phyloP scores from a whole-genome alignment of 2,888 invertebrate species.

The Crematogaster levior region DNA sequence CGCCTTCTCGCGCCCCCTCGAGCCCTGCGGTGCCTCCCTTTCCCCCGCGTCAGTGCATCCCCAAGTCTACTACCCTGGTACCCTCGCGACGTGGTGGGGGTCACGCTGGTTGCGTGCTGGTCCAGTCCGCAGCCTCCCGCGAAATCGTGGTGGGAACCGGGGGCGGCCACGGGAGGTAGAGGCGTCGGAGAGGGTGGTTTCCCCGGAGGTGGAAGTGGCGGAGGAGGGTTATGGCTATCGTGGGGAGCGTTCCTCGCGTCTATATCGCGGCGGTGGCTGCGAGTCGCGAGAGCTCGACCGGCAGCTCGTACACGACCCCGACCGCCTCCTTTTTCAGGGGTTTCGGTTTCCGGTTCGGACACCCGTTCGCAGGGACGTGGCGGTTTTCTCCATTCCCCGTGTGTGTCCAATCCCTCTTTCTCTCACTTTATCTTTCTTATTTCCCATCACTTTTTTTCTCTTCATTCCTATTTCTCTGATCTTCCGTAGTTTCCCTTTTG shows the following conservation, averaged over 20 bases:
- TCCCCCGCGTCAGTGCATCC: conserved; percentile 57
- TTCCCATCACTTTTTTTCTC: conserved; percentile 62
- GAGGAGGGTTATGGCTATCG: conserved; percentile 68
- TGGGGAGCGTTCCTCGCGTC: conserved; percentile 68
- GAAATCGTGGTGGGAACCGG: conserved; percentile 75
- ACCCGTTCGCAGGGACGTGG: conserved; percentile 64
- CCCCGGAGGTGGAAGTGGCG: conserved; percentile 56
- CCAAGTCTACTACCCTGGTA: conserved; percentile 56
- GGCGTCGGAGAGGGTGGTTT: conserved; percentile 50
- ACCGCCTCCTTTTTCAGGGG: conserved; percentile 71
- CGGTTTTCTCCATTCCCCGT: conserved; percentile 60
- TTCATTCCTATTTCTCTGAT: conserved; percentile 65
- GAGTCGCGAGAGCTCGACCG: conserved; percentile 77
- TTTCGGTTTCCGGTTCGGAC: conserved; percentile 69
- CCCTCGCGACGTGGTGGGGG: conserved; percentile 68
- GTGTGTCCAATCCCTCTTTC: conserved; percentile 38
- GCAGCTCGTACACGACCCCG: conserved; percentile 72
- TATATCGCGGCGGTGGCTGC: conserved; percentile 82
- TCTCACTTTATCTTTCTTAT: conserved; percentile 33
- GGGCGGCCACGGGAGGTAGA: conserved; percentile 55
- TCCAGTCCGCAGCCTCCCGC: conserved; percentile 84
- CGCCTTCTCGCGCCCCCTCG: conserved; percentile 48
- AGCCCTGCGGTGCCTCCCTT: conserved; percentile 57
- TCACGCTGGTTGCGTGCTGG: conserved; percentile 81
- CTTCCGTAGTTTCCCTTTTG: conserved; percentile 62